Conservation (phyloP, 2,797 vertebrate genomes). For the Meda fulgida region DNA sequence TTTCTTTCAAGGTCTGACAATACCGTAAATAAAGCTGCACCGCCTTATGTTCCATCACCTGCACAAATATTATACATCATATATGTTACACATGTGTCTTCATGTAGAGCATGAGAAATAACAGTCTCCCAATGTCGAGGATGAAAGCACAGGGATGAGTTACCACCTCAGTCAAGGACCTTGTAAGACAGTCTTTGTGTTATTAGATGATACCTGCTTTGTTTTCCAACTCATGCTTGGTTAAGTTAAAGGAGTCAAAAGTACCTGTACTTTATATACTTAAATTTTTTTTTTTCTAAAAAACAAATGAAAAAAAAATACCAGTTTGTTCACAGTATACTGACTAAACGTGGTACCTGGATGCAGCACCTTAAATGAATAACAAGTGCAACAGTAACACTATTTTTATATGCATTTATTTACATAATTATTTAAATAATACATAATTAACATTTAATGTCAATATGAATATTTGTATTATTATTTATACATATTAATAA, state of each 20-base stretch:
- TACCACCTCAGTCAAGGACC: background rate
- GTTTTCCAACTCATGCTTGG: background rate
- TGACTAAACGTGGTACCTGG: background rate
- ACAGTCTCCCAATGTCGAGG: background rate
- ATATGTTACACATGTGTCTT: slow-evolving; percentile 30
- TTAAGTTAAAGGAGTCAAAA: background rate
- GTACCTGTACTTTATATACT: background rate
- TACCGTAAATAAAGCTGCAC: slow-evolving; percentile 14
- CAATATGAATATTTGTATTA: background rate
- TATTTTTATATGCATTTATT: background rate
- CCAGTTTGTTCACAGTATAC: background rate
- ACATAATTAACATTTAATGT: background rate
- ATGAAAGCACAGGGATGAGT: background rate
- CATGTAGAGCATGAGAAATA: background rate
- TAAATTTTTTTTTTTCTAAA: too few relatives aligned
- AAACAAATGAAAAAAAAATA: background rate
- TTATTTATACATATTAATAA: background rate
- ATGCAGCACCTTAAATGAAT: background rate
- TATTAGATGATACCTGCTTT: background rate
- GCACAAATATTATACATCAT: slow-evolving; percentile 46
- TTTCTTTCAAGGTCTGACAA: slow-evolving; percentile 7
- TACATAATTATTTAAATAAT: background rate
- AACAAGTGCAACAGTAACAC: background rate
- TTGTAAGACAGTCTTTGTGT: background rate
- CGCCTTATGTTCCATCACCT: background rate